A percentile compares a stretch with the other conserved stretches of the same genome.
Conservation (phyloP, 2,888 invertebrate genomes). For the Anorthoa munda region DNA sequence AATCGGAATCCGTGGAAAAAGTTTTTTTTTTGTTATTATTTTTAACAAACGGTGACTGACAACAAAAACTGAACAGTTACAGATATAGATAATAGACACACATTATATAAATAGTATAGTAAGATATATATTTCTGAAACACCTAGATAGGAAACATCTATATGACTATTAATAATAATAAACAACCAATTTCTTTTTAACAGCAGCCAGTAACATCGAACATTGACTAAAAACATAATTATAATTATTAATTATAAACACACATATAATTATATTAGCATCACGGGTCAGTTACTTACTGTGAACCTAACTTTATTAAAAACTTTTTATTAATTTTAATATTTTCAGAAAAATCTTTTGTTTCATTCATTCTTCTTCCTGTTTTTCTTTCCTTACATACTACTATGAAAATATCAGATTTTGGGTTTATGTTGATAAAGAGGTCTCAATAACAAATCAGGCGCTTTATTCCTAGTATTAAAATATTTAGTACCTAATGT, state of each 20-base stretch:
- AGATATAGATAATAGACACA: conserved; percentile 50
- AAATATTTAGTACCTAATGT: no score
- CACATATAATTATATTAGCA: conserved; percentile 22
- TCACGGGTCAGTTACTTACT: conserved; percentile 51
- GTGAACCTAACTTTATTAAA: conserved; percentile 5
- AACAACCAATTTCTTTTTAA: conserved; percentile 35
- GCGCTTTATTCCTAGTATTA: no score
- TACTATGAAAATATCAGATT: no score
- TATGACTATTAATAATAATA: conserved; percentile 23
- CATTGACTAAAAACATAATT: conserved; percentile 56
- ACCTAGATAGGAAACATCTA: conserved; percentile 48
- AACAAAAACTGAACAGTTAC: conserved; percentile 43
- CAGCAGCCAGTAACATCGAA: conserved; percentile 56
- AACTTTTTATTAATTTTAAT: neutral
- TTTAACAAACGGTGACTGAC: conserved; percentile 26
- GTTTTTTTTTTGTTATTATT: no score
- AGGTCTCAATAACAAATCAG: neutral
- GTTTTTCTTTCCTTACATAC: neutral
- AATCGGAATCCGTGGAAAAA: no score
- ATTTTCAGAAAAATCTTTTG: neutral
- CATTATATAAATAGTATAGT: conserved; percentile 30
- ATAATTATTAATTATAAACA: conserved; percentile 31
- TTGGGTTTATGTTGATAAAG: no score
- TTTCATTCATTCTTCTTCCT: conserved; percentile 16
- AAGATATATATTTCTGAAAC: conserved; percentile 37